Evolutionary conservation across 2,797 vertebrate species (phyloP).

Genomic region (Falco columbarius): DNA sequence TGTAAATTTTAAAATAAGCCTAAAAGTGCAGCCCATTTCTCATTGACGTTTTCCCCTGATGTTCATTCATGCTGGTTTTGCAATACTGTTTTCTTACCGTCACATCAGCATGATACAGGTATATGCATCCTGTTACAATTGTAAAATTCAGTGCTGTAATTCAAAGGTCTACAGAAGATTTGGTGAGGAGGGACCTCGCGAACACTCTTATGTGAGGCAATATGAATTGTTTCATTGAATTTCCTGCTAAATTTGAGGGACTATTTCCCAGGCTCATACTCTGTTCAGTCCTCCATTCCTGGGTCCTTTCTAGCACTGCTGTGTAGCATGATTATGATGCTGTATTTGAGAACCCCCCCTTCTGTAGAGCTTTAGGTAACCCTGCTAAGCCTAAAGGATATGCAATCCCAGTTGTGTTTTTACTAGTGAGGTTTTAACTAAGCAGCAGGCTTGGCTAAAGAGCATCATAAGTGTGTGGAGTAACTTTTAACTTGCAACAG

Average conservation of each 20-base stretch:
- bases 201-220: neutral
- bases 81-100: neutral
- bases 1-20: neutral
- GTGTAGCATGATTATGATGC: neutral
- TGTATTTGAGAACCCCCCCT: neutral
- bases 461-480: neutral
- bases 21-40: neutral
- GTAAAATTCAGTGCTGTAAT: neutral
- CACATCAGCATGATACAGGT: neutral
- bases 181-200: neutral
- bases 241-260: neutral
- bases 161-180: neutral
- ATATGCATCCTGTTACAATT: neutral
- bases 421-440: conserved; percentile 19
- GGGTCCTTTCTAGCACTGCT: neutral
- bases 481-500: conserved; percentile 33
- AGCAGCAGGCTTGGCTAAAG: conserved; percentile 39
- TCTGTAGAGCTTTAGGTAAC: neutral
- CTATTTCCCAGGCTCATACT: neutral
- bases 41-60: neutral
- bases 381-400: neutral
- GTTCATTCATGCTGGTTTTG: neutral
- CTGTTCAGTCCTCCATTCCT: neutral
- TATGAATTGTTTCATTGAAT: neutral
- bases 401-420: neutral